A percentile compares a stretch with the other conserved stretches of the same genome.
Evolutionary conservation across 2,797 vertebrate species (phyloP).

Genomic region (Chromobotia macracanthus): DNA sequence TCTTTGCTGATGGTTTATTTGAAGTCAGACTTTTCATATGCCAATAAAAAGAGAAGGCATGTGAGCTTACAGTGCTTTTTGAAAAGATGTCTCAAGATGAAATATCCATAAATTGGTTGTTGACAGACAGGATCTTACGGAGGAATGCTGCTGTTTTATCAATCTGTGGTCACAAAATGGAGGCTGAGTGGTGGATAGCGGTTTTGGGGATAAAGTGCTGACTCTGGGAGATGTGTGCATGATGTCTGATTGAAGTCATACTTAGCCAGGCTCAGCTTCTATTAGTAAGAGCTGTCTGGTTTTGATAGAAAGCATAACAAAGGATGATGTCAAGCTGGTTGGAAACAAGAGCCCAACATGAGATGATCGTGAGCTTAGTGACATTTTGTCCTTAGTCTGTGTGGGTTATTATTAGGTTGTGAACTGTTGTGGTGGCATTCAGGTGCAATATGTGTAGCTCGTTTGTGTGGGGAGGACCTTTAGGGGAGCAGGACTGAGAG

Average conservation of each 20-base stretch:
- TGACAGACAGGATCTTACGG: constrained; percentile 38
- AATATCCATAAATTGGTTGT: constrained; percentile 42
- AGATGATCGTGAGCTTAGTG: constrained; percentile 41
- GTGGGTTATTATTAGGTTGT: constrained; percentile 37
- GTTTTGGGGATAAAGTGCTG: constrained; percentile 52
- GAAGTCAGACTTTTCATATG: constrained; percentile 42
- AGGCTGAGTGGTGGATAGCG: constrained; percentile 48
- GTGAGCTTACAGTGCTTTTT: constrained; percentile 29
- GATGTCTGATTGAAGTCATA: constrained; percentile 48
- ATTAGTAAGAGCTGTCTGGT: constrained; percentile 69
- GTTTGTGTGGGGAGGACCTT: constrained; percentile 5
- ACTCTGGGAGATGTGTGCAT: constrained; percentile 43
- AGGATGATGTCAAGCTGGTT: constrained; percentile 73
- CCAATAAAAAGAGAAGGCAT: constrained; percentile 50
- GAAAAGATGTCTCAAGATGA: constrained; percentile 43
- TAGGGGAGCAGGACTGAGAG: constrained; percentile 62
- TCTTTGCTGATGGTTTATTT: constrained; percentile 35
- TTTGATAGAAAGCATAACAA: constrained; percentile 69
- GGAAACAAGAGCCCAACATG: constrained; percentile 65
- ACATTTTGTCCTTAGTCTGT: constrained; percentile 23
- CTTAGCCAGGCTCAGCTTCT: constrained; percentile 57
- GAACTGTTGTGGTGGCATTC: constrained; percentile 23
- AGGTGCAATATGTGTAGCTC: constrained; percentile 4
- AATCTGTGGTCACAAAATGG: constrained; percentile 57
- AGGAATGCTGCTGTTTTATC: constrained; percentile 53